These are phyloP conservation scores for Monopterus albus DNA, from an alignment of 2,113 vertebrate genomes.

Conservation along the genomic window DNA sequence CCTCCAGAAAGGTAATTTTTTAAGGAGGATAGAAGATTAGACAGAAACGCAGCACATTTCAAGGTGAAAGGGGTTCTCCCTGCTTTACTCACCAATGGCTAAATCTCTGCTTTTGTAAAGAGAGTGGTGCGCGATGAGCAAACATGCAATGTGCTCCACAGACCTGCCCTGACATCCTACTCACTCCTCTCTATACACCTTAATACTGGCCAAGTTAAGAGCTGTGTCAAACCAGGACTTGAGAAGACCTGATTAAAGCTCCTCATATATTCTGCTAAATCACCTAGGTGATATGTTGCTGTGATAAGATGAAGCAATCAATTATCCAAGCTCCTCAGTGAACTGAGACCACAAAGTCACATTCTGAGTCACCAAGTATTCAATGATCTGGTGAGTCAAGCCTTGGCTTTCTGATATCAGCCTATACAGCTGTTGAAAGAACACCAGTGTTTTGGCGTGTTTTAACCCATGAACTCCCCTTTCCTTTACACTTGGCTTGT, in stretches of 20 bases:
- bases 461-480: no score
- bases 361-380: background rate
- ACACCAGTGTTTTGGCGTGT: no score
- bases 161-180: background rate
- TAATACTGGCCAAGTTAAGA: no score
- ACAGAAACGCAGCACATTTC: conserved; percentile 71
- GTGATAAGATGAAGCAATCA: background rate
- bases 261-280: background rate
- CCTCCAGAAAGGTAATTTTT: conserved; percentile 78
- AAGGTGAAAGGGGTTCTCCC: conserved; percentile 74
- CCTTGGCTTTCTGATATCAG: background rate
- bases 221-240: background rate
- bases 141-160: conserved; percentile 15
- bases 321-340: background rate
- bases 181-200: conserved; percentile 9
- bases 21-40: conserved; percentile 75
- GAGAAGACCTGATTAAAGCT: background rate
- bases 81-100: conserved; percentile 58
- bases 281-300: background rate
- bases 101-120: conserved; percentile 38
- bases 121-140: conserved; percentile 18
- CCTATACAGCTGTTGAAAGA: no score
- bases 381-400: background rate
- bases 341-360: background rate
- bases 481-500: no score